phyloP scores from a whole-genome alignment of 2,888 invertebrate genomes.

The Heliconius ethilla region DNA sequence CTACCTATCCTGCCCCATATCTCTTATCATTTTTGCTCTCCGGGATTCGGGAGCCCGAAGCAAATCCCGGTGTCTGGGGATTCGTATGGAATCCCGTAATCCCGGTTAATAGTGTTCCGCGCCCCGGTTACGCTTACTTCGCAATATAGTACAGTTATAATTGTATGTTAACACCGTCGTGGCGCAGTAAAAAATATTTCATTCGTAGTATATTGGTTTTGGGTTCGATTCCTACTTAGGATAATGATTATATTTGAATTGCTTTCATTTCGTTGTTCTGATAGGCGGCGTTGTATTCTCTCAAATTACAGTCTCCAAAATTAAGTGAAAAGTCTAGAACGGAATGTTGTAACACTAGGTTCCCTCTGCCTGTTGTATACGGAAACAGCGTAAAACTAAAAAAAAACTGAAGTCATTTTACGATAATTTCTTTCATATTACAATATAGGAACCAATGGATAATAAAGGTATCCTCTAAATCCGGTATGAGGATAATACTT shows the following conservation, averaged over 20 bases:
- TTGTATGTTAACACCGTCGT: slow-evolving; percentile 57
- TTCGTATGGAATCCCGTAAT: slow-evolving; percentile 75
- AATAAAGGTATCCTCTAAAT: slow-evolving; percentile 58
- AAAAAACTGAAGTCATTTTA: background rate
- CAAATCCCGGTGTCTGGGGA: slow-evolving; percentile 80
- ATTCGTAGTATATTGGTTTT: background rate
- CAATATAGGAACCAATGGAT: slow-evolving; percentile 6
- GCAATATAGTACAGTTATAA: slow-evolving; percentile 77
- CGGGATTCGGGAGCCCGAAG: slow-evolving; percentile 53
- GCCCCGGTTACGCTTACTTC: slow-evolving; percentile 63
- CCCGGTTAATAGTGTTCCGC: slow-evolving; percentile 78
- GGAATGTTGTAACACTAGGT: background rate
- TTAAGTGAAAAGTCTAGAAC: background rate
- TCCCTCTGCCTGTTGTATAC: background rate
- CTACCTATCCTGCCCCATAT: slow-evolving; percentile 56
- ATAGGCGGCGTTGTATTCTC: too few relatives aligned
- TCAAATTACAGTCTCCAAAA: background rate
- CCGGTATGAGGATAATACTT: slow-evolving; percentile 79
- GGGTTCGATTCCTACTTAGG: background rate
- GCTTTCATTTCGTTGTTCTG: too few relatives aligned
- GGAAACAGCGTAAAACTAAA: background rate
- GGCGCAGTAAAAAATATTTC: background rate
- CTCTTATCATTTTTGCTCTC: slow-evolving; percentile 79
- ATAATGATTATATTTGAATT: background rate
- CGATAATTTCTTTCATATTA: background rate